Evolutionary conservation across 2,797 vertebrate species (phyloP).

Genomic region (Takifugu ocellatus): DNA sequence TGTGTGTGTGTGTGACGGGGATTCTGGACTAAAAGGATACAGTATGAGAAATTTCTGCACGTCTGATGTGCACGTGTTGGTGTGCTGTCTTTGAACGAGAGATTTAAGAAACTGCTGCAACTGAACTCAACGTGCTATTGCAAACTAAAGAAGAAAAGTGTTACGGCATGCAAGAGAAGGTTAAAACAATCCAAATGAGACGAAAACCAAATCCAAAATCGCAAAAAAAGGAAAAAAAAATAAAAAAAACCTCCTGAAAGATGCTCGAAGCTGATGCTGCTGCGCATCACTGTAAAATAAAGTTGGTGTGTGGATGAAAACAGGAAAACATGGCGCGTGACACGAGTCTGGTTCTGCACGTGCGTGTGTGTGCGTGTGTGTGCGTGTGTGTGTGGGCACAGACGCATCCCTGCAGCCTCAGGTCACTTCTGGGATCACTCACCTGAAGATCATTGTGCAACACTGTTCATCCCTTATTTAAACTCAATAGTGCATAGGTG

Average conservation of each 20-base stretch:
- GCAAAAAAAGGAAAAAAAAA: slow-evolving; percentile 24
- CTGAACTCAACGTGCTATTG: slow-evolving; percentile 42
- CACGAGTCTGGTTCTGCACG: slow-evolving; percentile 19
- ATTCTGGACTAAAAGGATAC: slow-evolving; percentile 39
- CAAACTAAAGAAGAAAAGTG: slow-evolving; percentile 58
- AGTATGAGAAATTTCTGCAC: slow-evolving; percentile 51
- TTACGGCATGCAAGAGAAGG: slow-evolving; percentile 61
- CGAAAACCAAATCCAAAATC: slow-evolving; percentile 34
- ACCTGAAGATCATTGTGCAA: slow-evolving; percentile 65
- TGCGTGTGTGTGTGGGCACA: slow-evolving; percentile 28
- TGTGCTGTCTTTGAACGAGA: slow-evolving; percentile 57
- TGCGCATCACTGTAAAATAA: slow-evolving; percentile 46
- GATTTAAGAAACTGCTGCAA: slow-evolving; percentile 58
- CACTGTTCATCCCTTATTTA: slow-evolving; percentile 69
- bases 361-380: slow-evolving; percentile 12
- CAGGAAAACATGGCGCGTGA: slow-evolving; percentile 40
- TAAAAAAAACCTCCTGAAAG: slow-evolving; percentile 54
- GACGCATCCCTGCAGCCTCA: slow-evolving; percentile 44
- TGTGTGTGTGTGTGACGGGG: slow-evolving; percentile 28
- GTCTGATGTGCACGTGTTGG: slow-evolving; percentile 53
- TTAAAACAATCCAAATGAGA: slow-evolving; percentile 67
- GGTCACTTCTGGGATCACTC: slow-evolving; percentile 41
- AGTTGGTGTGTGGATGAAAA: slow-evolving; percentile 33
- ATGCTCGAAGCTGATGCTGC: slow-evolving; percentile 50
- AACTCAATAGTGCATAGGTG: slow-evolving; percentile 75